Base-by-base conservation (phyloP, 2,888 invertebrate species). In the Melangyna quadrimaculata region DNA sequence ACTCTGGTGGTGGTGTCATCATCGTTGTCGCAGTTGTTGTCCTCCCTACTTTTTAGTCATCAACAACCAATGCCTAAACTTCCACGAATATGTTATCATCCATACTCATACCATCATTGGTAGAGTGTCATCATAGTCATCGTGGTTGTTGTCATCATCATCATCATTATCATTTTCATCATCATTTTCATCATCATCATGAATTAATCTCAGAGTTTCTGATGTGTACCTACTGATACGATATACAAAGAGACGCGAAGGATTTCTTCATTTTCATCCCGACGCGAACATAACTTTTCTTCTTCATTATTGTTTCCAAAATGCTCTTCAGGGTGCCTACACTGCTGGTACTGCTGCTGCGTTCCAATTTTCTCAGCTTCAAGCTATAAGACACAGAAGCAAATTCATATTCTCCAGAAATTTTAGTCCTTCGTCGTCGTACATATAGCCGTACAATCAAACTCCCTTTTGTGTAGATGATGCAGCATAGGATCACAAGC, bases 231-330 rank as follows among this genome's bases (percentile, higher is more conserved):
- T 12, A 12, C 6, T 8, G 7, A 35, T 35, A 35, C n/a, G 2
- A 24, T 6, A 35, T 37, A 74, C 48, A 45, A 29, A 57, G 65
- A 29, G 65, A 29, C 59, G 32, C 65, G 37, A 71, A 71, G 70
- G 17, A 75, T 55, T 81, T 61, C 70, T 81, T 61, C 70, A 69
- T 75, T 40, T 78, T 74, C 78, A 82, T 75, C 82, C 78, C 77
- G 78, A 83, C 75, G 82, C 71, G 48, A 35, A 35, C 27, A 74
- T 45, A 65, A 78, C 78, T 82, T 82, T 87, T 72, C 74, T 75
- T 87, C 82, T 78, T 72, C 71, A 87, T 82, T 82, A 78, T 83
- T 87, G 74, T 78, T 74, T 75, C 72, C 48, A 78, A 78, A 83
- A 75, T 61, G 87, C 78, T 83, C 82, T 78, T 87, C 82, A 65